A percentile compares a stretch with the other conserved stretches of the same genome.
These are phyloP conservation scores for Acanthurus lineatus DNA, from an alignment of 2,797 vertebrate species.

Conservation along the genomic window DNA sequence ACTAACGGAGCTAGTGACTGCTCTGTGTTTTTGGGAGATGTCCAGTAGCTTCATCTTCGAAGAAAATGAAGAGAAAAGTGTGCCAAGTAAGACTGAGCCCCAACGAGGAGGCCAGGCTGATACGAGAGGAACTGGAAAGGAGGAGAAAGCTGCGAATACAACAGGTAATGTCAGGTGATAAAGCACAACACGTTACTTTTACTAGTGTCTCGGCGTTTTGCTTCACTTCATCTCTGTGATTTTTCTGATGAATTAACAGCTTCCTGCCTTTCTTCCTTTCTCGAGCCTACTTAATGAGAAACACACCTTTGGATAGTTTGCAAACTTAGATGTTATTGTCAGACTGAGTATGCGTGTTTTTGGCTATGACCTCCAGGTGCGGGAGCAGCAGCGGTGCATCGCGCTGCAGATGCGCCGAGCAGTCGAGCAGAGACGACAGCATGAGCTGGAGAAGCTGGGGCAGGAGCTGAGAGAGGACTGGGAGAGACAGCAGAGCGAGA, in stretches of 20 bases:
- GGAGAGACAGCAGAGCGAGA: constrained; percentile 87
- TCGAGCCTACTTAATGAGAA: background rate
- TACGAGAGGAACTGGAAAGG: constrained; percentile 92
- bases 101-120: constrained; percentile 92
- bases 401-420: constrained; percentile 89
- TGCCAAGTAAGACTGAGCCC: constrained; percentile 89
- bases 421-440: constrained; percentile 87
- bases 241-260: too few relatives aligned
- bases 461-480: constrained; percentile 87
- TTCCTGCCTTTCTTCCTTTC: too few relatives aligned
- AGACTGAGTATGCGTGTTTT: background rate
- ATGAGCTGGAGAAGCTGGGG: constrained; percentile 86
- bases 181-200: too few relatives aligned
- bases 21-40: constrained; percentile 15
- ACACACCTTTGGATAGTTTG: background rate
- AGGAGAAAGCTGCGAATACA: constrained; percentile 92
- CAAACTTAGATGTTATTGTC: background rate
- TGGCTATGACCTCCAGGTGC: constrained; percentile 84
- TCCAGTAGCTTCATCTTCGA: background rate
- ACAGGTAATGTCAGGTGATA: constrained; percentile 84
- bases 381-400: constrained; percentile 92
- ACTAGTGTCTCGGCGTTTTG: too few relatives aligned
- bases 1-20: constrained; percentile 7
- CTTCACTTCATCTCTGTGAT: too few relatives aligned
- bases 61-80: constrained; percentile 89